phyloP scores from a whole-genome alignment of 2,113 vertebrate genomes.

The Picathartes gymnocephalus region DNA sequence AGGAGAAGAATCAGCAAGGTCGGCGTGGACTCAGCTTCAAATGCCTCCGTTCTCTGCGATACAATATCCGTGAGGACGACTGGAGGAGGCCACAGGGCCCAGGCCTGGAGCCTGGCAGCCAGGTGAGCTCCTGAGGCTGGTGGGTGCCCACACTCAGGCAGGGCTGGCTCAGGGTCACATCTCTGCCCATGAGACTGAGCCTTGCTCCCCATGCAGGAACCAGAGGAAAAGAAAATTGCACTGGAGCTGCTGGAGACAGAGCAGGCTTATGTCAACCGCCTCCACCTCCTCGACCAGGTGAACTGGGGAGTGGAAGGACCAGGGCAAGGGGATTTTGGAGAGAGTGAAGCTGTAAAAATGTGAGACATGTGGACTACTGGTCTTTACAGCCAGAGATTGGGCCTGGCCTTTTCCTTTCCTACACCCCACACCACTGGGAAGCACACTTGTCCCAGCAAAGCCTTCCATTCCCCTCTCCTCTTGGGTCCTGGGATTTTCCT shows the following conservation, averaged over 20 bases:
- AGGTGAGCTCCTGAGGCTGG: not conserved
- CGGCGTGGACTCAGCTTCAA: constrained; percentile 47
- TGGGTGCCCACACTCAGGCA: not conserved
- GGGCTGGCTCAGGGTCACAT: not conserved
- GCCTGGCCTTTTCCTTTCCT: not conserved
- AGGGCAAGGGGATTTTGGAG: not conserved
- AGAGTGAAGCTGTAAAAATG: not conserved
- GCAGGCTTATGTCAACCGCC: constrained; percentile 81
- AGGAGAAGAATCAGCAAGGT: not conserved
- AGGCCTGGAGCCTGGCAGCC: not conserved
- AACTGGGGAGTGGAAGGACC: not conserved
- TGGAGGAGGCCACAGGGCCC: constrained; percentile 58
- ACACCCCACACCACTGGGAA: not conserved
- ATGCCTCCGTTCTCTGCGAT: constrained; percentile 64
- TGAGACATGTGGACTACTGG: not conserved
- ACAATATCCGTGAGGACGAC: constrained; percentile 27
- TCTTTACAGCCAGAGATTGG: not conserved
- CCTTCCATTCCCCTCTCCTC: not conserved
- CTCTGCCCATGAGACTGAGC: not conserved
- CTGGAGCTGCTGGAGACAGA: constrained; percentile 86
- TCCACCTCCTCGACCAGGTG: constrained; percentile 86
- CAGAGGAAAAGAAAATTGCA: constrained; percentile 78
- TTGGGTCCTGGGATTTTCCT: not conserved
- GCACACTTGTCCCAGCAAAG: not conserved
- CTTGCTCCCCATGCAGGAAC: constrained; percentile 33